phyloP scores from a whole-genome alignment of 2,113 vertebrate species.

The Nycticorax nycticorax region DNA sequence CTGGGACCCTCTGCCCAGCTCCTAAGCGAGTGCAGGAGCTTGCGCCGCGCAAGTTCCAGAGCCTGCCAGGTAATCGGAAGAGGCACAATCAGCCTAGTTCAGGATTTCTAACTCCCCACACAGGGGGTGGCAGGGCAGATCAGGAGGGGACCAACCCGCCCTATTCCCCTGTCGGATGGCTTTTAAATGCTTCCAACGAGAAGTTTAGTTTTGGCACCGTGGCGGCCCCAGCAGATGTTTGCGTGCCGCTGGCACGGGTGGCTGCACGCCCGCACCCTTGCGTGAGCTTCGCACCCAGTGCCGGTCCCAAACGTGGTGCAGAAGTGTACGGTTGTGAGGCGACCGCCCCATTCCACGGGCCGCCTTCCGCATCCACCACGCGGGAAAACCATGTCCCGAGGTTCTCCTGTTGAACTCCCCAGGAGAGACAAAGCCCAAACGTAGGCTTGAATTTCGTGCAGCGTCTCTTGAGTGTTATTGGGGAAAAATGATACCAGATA shows the following conservation, averaged over 20 bases:
- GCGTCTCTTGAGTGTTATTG: not conserved
- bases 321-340: fast-evolving
- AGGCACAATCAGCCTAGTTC: not conserved
- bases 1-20: not conserved
- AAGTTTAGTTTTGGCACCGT: not conserved
- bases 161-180: not conserved
- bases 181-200: not conserved
- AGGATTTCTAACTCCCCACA: not conserved
- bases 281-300: fast-evolving
- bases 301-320: fast-evolving
- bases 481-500: conserved; percentile 45
- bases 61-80: not conserved
- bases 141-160: not conserved
- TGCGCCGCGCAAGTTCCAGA: not conserved
- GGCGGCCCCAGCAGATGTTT: not conserved
- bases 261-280: not conserved
- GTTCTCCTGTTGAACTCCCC: not conserved
- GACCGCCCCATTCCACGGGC: not conserved
- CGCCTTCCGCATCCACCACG: not conserved
- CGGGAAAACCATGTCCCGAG: not conserved
- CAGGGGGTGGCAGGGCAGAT: too few species aligned
- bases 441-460: conserved; percentile 39
- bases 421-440: not conserved
- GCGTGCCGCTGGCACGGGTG: fast-evolving
- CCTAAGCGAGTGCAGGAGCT: fast-evolving